phyloP scores from a whole-genome alignment of 2,797 vertebrate genomes.

The Carduelis carduelis region DNA sequence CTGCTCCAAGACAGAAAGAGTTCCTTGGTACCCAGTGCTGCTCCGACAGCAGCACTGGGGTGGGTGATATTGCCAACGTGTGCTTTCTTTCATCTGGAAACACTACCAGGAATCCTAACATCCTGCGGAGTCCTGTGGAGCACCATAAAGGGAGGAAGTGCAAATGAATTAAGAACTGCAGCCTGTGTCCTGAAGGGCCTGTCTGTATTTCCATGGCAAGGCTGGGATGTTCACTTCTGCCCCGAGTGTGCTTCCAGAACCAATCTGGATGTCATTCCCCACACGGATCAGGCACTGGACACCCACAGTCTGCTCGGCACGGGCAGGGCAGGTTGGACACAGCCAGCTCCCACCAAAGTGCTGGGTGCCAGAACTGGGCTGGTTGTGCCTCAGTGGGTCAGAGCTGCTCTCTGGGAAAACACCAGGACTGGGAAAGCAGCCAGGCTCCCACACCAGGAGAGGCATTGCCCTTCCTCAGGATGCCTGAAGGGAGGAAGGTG shows the following conservation, averaged over 20 bases:
- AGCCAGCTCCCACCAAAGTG: background rate
- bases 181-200: background rate
- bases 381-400: accelerated
- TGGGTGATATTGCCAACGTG: background rate
- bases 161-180: background rate
- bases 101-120: background rate
- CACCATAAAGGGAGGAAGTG: background rate
- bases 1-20: constrained; percentile 36
- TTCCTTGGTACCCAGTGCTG: background rate
- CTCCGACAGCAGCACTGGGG: background rate
- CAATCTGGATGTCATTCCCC: accelerated
- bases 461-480: background rate
- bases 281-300: background rate
- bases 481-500: accelerated
- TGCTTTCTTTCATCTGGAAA: constrained; percentile 16
- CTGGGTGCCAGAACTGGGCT: accelerated
- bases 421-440: accelerated
- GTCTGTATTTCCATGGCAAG: background rate
- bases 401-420: background rate
- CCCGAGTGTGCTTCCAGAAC: background rate
- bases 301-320: accelerated
- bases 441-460: accelerated
- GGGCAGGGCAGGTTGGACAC: background rate
- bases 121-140: background rate
- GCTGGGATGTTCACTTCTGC: background rate